Evolutionary conservation across 1,140 invertebrate genomes (phyloP).

Genomic region (Lucilia cuprina): DNA sequence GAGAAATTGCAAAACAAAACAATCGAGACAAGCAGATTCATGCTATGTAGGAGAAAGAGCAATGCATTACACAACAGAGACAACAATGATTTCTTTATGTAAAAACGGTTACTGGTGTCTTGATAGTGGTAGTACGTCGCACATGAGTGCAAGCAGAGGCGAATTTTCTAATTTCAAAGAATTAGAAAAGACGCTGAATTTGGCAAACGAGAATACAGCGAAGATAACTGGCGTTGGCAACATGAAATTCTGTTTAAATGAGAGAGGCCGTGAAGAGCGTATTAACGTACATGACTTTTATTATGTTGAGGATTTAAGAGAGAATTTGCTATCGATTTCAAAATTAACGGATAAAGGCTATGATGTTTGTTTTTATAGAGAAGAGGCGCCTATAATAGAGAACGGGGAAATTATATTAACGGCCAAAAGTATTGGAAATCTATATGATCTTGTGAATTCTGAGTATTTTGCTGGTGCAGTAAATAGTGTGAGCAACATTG

Average conservation of each 20-base stretch:
- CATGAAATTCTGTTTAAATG: background rate
- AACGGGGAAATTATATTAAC: background rate
- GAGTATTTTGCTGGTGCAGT: background rate
- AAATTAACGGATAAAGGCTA: background rate
- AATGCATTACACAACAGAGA: background rate
- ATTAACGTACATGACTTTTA: background rate
- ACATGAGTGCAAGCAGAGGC: background rate
- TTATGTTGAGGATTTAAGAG: background rate
- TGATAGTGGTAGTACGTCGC: background rate
- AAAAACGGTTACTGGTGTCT: background rate
- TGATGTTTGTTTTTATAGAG: background rate
- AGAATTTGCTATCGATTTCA: background rate
- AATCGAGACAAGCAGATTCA: background rate
- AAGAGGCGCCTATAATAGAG: background rate
- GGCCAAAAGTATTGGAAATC: background rate
- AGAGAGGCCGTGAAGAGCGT: background rate
- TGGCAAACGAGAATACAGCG: background rate
- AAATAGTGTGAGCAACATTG: background rate
- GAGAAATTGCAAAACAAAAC: slow-evolving; percentile 21
- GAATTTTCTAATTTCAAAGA: background rate
- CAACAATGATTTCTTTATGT: background rate
- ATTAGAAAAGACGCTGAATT: background rate
- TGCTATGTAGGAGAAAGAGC: background rate
- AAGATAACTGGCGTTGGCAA: background rate
- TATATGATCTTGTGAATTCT: slow-evolving; percentile 7